Conservation (phyloP, 2,113 vertebrate genomes). For the Etheostoma spectabile region DNA sequence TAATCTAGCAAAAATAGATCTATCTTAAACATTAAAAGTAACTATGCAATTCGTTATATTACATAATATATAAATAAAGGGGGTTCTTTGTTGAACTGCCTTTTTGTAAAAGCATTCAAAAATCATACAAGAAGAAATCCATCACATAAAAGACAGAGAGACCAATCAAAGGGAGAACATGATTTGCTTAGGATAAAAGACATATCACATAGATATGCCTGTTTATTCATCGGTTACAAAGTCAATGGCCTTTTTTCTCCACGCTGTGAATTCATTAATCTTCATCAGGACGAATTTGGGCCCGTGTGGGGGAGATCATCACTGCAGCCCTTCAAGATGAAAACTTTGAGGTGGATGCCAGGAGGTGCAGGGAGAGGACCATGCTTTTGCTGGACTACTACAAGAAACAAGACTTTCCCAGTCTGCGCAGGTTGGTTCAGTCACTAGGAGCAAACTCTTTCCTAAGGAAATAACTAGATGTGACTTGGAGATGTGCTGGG, state of each 20-base stretch:
- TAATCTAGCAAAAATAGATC: background rate
- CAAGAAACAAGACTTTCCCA: conserved; percentile 85
- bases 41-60: too few species aligned
- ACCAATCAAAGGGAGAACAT: background rate
- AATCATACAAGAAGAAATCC: background rate
- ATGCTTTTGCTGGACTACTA: conserved; percentile 86
- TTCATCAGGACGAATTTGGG: conserved; percentile 79
- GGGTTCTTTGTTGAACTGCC: background rate
- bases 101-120: background rate
- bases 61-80: too few species aligned
- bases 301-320: conserved; percentile 83
- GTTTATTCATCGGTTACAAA: background rate
- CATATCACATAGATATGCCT: background rate
- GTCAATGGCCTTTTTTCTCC: background rate
- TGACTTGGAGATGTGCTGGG: background rate
- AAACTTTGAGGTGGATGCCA: conserved; percentile 85
- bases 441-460: background rate
- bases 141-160: background rate
- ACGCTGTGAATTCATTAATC: background rate
- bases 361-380: conserved; percentile 84
- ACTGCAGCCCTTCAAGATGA: conserved; percentile 82
- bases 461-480: background rate
- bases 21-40: background rate
- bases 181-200: background rate
- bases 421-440: conserved; percentile 80